These are phyloP conservation scores for Anser brachyrhynchus DNA, from an alignment of 2,113 vertebrate species.

Conservation along the genomic window DNA sequence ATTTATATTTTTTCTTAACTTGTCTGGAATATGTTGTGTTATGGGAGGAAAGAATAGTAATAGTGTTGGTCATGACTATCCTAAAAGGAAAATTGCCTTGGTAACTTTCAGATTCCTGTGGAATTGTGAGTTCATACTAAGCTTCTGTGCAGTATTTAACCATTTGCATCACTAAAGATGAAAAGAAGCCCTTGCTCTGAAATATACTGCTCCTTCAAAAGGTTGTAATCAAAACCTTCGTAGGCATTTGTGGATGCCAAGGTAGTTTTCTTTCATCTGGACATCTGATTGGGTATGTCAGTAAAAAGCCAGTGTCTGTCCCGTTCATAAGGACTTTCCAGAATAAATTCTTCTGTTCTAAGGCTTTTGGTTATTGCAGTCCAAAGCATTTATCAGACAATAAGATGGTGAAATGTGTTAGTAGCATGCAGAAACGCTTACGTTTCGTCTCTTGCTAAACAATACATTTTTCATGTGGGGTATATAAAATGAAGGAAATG, in stretches of 20 bases:
- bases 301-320: conserved; percentile 43
- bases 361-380: conserved; percentile 65
- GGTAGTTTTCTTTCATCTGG: conserved; percentile 78
- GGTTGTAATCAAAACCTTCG: conserved; percentile 52
- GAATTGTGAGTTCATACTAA: conserved; percentile 83
- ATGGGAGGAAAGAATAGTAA: conserved; percentile 56
- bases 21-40: conserved; percentile 75
- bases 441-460: conserved; percentile 65
- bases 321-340: conserved; percentile 57
- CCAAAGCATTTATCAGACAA: conserved; percentile 47
- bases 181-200: conserved; percentile 66
- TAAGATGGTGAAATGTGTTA: conserved; percentile 74
- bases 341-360: conserved; percentile 37
- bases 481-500: conserved; percentile 66
- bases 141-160: conserved; percentile 78
- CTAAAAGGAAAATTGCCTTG: conserved; percentile 83
- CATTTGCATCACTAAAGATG: conserved; percentile 73
- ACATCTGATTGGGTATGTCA: conserved; percentile 72
- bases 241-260: conserved; percentile 78
- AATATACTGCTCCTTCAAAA: conserved; percentile 70
- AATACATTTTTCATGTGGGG: conserved; percentile 71
- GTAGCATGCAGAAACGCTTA: conserved; percentile 77
- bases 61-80: conserved; percentile 75
- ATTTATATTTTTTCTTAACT: conserved; percentile 80
- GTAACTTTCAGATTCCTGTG: conserved; percentile 86